Conservation (phyloP, 2,888 invertebrate species). For the Dyspetes luteomarginatus region DNA sequence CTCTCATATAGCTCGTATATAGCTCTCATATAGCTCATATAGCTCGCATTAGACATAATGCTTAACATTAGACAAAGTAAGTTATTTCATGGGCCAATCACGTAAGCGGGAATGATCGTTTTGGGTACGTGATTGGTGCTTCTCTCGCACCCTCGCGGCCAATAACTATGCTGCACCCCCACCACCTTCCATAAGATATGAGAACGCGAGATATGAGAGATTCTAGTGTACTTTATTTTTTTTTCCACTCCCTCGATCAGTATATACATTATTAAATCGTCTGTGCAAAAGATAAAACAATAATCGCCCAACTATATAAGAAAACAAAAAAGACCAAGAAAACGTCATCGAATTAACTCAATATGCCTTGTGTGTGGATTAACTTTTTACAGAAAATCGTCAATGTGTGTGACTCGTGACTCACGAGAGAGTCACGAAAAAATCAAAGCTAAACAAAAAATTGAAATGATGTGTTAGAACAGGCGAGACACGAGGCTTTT, state of each 20-base stretch:
- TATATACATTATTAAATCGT: slow-evolving; percentile 14
- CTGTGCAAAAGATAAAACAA: slow-evolving; percentile 31
- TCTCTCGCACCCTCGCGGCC: no score
- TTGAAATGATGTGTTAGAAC: slow-evolving; percentile 81
- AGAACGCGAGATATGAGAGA: no score
- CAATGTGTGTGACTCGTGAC: slow-evolving; percentile 79
- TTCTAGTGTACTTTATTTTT: no score
- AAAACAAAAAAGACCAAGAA: slow-evolving; percentile 27
- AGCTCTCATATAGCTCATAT: no score
- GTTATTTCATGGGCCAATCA: no score
- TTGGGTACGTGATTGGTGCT: no score
- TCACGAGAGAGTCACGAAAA: slow-evolving; percentile 74
- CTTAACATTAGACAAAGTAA: no score
- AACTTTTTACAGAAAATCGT: slow-evolving; percentile 82
- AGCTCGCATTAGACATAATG: no score
- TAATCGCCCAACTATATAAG: slow-evolving; percentile 5
- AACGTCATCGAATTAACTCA: slow-evolving; percentile 68
- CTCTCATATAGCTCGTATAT: no score
- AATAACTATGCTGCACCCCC: no score
- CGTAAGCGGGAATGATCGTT: no score
- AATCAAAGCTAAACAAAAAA: slow-evolving; percentile 3
- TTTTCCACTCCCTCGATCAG: slow-evolving; percentile 12
- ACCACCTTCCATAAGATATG: no score
- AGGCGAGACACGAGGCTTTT: slow-evolving; percentile 82
- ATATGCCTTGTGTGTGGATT: slow-evolving; percentile 82